phyloP scores from a whole-genome alignment of 1,140 invertebrate genomes.

The Aphaenogaster rudis region DNA sequence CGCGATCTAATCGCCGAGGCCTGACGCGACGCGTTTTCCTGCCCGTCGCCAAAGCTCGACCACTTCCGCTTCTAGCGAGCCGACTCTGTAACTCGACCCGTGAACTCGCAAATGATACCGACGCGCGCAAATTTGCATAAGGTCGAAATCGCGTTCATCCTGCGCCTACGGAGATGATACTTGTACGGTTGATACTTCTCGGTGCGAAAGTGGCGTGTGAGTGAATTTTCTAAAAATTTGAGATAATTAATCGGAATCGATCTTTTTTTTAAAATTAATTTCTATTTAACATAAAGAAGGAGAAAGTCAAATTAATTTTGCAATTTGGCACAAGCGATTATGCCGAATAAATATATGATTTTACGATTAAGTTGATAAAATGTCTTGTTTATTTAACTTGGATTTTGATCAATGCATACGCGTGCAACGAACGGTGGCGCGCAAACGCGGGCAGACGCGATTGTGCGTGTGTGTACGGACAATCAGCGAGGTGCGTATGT shows the following conservation, averaged over 20 bases:
- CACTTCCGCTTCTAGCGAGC: conserved; percentile 64
- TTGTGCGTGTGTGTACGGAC: neutral
- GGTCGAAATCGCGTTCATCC: conserved; percentile 57
- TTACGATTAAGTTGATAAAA: neutral
- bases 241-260: neutral
- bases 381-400: neutral
- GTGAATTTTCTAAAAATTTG: neutral
- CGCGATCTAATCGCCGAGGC: conserved; percentile 59
- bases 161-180: neutral
- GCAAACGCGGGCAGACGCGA: neutral
- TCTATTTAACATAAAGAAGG: neutral
- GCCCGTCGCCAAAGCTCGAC: conserved; percentile 53
- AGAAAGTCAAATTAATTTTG: neutral
- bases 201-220: neutral
- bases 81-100: conserved; percentile 29
- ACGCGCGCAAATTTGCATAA: conserved; percentile 51
- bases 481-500: conserved; percentile 36
- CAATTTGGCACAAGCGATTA: neutral
- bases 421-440: neutral
- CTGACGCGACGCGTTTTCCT: conserved; percentile 61
- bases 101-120: conserved; percentile 36
- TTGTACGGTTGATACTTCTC: neutral
- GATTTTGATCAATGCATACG: neutral
- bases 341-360: neutral
- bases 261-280: neutral